Evolutionary conservation across 2,888 invertebrate genomes (phyloP).

Genomic region (Volucella bombylans): DNA sequence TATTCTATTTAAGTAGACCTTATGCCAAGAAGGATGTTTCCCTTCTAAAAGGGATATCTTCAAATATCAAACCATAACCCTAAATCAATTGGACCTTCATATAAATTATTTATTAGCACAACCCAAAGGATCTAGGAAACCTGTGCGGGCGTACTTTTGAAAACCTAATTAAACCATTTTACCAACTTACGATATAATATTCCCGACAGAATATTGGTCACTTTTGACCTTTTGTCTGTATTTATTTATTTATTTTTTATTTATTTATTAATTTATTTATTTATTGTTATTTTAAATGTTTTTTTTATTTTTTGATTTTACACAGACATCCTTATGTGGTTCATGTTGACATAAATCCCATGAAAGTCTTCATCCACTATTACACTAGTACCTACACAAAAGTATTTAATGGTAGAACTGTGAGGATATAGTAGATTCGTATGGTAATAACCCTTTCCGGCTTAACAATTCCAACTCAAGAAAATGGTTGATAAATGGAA

Average conservation of each 20-base stretch:
- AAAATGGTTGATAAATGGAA: conserved; percentile 55
- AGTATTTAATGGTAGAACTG: conserved; percentile 10
- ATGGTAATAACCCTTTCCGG: conserved; percentile 32
- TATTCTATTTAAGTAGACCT: too few relatives aligned
- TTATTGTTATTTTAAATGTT: too few relatives aligned
- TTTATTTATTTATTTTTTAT: conserved; percentile 5
- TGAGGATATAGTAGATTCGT: conserved; percentile 17
- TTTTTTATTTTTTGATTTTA: conserved; percentile 30
- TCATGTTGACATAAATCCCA: conserved; percentile 36
- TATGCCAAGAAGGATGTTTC: too few relatives aligned
- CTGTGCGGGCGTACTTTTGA: background rate
- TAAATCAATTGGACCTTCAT: conserved; percentile 10
- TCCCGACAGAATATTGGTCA: conserved; percentile 46
- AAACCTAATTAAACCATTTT: conserved; percentile 54
- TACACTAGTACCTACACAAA: conserved; percentile 25
- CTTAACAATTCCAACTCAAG: conserved; percentile 41
- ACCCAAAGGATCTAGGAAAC: background rate
- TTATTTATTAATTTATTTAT: conserved; percentile 18
- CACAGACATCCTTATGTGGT: conserved; percentile 1
- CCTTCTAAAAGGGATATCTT: background rate
- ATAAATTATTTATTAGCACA: background rate
- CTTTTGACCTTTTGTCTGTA: conserved; percentile 46
- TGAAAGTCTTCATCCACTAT: conserved; percentile 48
- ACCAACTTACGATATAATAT: conserved; percentile 37
- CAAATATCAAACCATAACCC: background rate